Conservation (phyloP, 2,797 vertebrate genomes). For the Amazona finschi region DNA sequence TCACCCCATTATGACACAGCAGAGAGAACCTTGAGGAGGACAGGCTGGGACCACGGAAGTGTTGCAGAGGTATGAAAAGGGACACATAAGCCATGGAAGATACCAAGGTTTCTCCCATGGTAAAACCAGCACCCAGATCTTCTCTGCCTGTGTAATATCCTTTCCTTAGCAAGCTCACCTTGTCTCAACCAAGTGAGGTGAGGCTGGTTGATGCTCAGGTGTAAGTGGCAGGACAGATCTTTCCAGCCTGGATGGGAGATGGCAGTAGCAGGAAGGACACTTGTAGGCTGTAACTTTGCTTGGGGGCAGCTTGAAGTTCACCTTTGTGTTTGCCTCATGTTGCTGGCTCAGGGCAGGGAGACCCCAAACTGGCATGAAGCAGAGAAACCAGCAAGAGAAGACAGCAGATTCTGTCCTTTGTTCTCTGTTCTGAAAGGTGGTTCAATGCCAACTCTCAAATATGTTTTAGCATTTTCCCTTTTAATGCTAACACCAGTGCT, state of each 20-base stretch:
- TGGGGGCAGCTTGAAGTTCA: neutral
- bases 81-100: neutral
- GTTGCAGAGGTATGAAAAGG: neutral
- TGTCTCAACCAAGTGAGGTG: neutral
- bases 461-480: neutral
- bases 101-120: neutral
- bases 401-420: neutral
- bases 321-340: neutral
- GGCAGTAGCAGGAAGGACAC: neutral
- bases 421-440: neutral
- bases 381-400: neutral
- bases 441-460: neutral
- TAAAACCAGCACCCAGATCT: neutral
- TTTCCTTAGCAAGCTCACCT: neutral
- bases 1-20: neutral
- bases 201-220: neutral
- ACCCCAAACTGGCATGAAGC: neutral
- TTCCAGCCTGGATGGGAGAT: neutral
- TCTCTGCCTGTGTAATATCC: neutral
- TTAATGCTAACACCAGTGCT: neutral
- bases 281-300: neutral
- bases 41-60: rapidly evolving
- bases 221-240: neutral
- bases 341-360: neutral
- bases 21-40: neutral